A percentile compares a stretch with the other conserved stretches of the same genome.
Evolutionary conservation across 2,797 vertebrate species (phyloP).

Genomic region (Lepus oiostolus): DNA sequence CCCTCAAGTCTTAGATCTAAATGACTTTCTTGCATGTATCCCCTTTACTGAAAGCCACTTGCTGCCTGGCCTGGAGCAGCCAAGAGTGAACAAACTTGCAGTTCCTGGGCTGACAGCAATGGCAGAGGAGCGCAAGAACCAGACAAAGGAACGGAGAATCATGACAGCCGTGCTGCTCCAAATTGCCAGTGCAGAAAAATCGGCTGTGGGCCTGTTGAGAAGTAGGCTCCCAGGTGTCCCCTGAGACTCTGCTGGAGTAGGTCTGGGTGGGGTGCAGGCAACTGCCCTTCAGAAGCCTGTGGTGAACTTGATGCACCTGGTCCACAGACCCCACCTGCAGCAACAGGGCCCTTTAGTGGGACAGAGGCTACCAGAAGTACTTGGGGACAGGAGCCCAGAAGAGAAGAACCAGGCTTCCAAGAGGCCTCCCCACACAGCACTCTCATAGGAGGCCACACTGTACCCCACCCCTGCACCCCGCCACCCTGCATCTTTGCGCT

Average conservation of each 20-base stretch:
- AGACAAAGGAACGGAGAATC: neutral
- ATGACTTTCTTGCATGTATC: neutral
- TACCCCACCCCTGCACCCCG: no score
- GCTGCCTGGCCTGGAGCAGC: neutral
- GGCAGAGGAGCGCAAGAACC: neutral
- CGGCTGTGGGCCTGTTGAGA: neutral
- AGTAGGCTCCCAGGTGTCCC: neutral
- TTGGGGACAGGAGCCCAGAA: neutral
- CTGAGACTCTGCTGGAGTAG: neutral
- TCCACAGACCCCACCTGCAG: neutral
- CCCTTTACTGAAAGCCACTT: neutral
- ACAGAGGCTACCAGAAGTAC: neutral
- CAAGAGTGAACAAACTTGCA: neutral
- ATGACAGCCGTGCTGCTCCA: neutral
- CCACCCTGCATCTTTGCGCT: neutral
- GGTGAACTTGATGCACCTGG: neutral
- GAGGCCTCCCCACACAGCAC: neutral
- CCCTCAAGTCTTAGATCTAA: neutral
- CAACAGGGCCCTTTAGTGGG: neutral
- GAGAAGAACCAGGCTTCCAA: neutral
- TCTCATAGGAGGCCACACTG: neutral
- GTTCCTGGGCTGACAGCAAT: neutral
- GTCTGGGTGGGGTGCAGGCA: neutral
- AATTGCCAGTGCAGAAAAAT: neutral
- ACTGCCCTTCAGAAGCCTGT: neutral